phyloP scores from a whole-genome alignment of 2,797 vertebrate species.

The Hemitrygon akajei region DNA sequence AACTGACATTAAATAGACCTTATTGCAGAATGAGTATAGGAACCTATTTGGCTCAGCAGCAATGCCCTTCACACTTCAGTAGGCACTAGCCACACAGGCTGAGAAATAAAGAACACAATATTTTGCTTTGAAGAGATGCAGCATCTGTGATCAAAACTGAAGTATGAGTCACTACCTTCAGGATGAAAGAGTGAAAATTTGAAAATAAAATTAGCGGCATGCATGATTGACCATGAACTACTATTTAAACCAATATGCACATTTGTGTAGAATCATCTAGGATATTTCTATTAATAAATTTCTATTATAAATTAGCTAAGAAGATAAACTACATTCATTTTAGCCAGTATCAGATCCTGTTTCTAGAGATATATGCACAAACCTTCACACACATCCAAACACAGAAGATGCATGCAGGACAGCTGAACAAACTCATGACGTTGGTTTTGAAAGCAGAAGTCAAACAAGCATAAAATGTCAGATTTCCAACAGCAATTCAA shows the following conservation, averaged over 20 bases:
- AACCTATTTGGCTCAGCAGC: background rate
- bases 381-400: background rate
- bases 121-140: background rate
- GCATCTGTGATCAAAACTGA: background rate
- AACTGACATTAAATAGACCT: background rate
- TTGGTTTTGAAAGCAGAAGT: background rate
- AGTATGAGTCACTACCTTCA: background rate
- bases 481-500: background rate
- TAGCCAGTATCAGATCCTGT: background rate
- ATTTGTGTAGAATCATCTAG: background rate
- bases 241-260: background rate
- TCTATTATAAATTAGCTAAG: background rate
- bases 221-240: slow-evolving; percentile 4
- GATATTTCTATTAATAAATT: background rate
- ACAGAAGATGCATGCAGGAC: background rate
- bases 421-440: background rate
- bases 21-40: background rate
- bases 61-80: background rate
- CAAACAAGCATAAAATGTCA: slow-evolving; percentile 30
- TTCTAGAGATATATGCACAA: background rate
- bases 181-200: background rate
- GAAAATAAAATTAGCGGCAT: background rate
- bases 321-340: background rate
- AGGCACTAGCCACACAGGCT: background rate
- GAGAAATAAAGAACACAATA: background rate